Conservation (phyloP, 2,888 invertebrate species). For the Leptinotarsa tumamoca region DNA sequence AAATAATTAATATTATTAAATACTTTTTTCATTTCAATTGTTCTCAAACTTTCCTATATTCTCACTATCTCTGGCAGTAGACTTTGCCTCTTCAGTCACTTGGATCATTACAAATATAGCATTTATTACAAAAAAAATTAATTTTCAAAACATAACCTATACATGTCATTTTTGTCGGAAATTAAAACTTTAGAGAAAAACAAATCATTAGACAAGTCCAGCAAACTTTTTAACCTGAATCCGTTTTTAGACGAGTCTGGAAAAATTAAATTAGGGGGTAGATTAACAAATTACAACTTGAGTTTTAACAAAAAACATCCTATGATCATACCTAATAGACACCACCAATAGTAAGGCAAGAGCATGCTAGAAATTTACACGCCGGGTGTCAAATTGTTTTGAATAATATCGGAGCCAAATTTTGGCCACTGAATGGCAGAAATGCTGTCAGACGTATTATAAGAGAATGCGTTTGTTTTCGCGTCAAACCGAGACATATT, state of each 20-base stretch:
- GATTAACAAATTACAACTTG: constrained; percentile 16
- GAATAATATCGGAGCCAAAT: constrained; percentile 31
- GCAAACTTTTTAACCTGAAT: not conserved
- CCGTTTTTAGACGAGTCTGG: not conserved
- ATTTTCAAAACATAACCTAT: no score
- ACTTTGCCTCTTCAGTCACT: no score
- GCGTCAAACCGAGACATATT: constrained; percentile 33
- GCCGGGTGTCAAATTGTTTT: constrained; percentile 43
- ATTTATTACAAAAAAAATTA: no score
- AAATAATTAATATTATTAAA: no score
- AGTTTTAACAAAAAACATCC: constrained; percentile 13
- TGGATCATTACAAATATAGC: no score
- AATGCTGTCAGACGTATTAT: constrained; percentile 24
- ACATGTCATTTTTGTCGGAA: no score
- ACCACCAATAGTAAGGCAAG: constrained; percentile 33
- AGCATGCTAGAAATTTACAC: constrained; percentile 42
- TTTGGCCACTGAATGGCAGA: constrained; percentile 39
- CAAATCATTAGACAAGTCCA: not conserved
- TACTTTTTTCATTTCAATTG: no score
- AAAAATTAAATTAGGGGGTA: constrained; percentile 27
- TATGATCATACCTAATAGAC: constrained; percentile 1
- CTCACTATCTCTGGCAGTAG: no score
- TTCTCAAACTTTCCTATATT: no score
- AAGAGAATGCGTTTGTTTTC: constrained; percentile 43
- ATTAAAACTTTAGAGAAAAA: no score